These are phyloP conservation scores for Magallana ariakensis DNA, from an alignment of 1,140 invertebrate species.

Conservation along the genomic window DNA sequence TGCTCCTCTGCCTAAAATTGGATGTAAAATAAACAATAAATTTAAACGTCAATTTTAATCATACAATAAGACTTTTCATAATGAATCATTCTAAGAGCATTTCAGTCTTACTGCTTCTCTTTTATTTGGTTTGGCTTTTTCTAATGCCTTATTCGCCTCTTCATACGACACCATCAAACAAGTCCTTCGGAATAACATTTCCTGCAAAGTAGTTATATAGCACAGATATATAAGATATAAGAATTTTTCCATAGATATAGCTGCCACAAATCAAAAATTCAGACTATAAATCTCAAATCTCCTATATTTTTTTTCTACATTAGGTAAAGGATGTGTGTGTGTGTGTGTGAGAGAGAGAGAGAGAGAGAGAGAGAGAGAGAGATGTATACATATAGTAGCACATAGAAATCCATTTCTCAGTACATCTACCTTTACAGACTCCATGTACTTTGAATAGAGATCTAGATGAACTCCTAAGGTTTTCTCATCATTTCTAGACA, in stretches of 20 bases:
- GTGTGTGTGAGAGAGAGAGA: neutral
- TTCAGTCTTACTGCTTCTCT: constrained; percentile 76
- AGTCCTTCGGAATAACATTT: constrained; percentile 80
- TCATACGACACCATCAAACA: constrained; percentile 80
- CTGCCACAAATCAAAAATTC: neutral
- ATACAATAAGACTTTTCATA: neutral
- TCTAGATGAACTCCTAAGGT: constrained; percentile 78
- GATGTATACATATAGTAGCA: too few relatives aligned
- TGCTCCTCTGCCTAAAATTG: constrained; percentile 70
- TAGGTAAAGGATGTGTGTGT: too few relatives aligned
- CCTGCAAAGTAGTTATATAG: constrained; percentile 54
- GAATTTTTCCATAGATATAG: neutral
- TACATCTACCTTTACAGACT: constrained; percentile 75
- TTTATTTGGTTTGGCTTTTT: constrained; percentile 80
- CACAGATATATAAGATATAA: neutral
- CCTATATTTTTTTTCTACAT: too few relatives aligned
- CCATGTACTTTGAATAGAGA: constrained; percentile 77
- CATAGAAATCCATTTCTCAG: neutral
- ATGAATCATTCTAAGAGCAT: neutral
- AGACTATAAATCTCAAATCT: too few relatives aligned
- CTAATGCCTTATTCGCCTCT: constrained; percentile 78
- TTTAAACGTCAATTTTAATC: neutral
- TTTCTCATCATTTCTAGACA: constrained; percentile 77
- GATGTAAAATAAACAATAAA: constrained; percentile 22
- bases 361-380: neutral